Base-by-base conservation (phyloP, 1,140 invertebrate species). In the Sycobia sp. region DNA sequence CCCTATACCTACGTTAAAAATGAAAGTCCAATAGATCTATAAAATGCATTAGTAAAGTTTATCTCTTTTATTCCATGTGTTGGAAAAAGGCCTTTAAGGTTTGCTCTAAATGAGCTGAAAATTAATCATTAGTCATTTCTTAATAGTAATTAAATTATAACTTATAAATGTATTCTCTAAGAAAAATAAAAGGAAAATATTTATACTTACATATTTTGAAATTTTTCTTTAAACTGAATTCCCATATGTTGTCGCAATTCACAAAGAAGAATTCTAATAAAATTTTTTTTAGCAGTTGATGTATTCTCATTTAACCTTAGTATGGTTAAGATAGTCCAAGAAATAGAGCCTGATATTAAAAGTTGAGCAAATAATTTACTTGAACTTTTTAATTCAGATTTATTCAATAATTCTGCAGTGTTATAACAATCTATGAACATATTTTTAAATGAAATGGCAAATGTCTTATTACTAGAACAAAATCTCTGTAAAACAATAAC, bases 401-500 rank as follows among this genome's bases (percentile, higher is more conserved):
- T 58, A 36, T 58, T 47, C n/a, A 57, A 36, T 34, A 64, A 16
- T 51, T 57, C 55, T 7, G 44, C 11, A 18, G 53, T 51, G n/a
- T 44, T 53, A 27, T 57, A 64, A 44, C 38, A 58, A 9, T 64
- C 54, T 20, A 23, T 29, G 43, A 64, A 58, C 16, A 58, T 32
- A 44, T 57, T 2, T 29, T 22, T 32, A 34, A 64, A 64, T 13
- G 62, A 39, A 57, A 27, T 18, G 36, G 27, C 14, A 58, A 64
- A 57, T 51, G 11, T n/a, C 5, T 57, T 16, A 53, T 13, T 64
- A 4, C 20, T 50, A 11, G 18, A 47, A 14, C 61, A 56, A 43
- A 63, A 63, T 57, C 34, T 56, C 61, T n/a, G n/a, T 63, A 41
- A 32, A 32, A n/a, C n/a, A n/a, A n/a, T n/a, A n/a, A n/a, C n/a